Base-by-base conservation (phyloP, 30 jellyfish, hydroid and myxozoan genomes). In the Sanderia malayensis region DNA sequence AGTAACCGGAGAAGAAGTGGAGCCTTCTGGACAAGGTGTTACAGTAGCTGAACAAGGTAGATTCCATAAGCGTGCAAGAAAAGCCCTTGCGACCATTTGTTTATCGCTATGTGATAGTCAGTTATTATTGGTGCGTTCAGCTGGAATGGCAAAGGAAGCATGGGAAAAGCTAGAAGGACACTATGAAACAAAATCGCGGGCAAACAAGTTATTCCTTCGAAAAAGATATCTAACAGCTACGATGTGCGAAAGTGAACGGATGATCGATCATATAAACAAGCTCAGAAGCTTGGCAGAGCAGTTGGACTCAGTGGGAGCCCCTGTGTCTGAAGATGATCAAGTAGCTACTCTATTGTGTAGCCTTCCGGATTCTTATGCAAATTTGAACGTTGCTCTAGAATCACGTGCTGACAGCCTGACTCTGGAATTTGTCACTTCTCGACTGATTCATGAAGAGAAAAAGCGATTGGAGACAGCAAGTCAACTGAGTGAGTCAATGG, bases 331-430 rank as follows among this genome's bases (percentile, higher is more conserved):
- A n/a, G n/a, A n/a, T n/a, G n/a, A n/a, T n/a, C n/a, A n/a, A n/a
- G n/a, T n/a, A n/a, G n/a, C n/a, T n/a, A 19, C 68, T 4, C 22
- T 57, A 9, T 57, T 57, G n/a, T 57, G 22, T 4, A 57, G 68
- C 68, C 68, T 57, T 57, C 68, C 31, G n/a, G 27, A 57, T 57
- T 57, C 68, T 9, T 57, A 57, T 21, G 31, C 11, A 20, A 57
- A 57, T 57, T 57, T 57, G n/a, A 57, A 4, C 22, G 68, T 57
- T 6, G 68, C 68, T 24, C n/a, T 57, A 57, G 68, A 57, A 57
- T 57, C 68, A 4, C 9, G 31, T 6, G 68, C n/a, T 20, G 68
- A 57, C 8, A 21, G n/a, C n/a, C 22, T 57, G 22, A 57, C 8
- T 6, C 9, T 57, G 68, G 68, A 57, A 57, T 57, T 57, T 11